A percentile compares a stretch with the other conserved stretches of the same genome.
phyloP scores from a whole-genome alignment of 2,888 invertebrate species.

The Tribolium freemani region DNA sequence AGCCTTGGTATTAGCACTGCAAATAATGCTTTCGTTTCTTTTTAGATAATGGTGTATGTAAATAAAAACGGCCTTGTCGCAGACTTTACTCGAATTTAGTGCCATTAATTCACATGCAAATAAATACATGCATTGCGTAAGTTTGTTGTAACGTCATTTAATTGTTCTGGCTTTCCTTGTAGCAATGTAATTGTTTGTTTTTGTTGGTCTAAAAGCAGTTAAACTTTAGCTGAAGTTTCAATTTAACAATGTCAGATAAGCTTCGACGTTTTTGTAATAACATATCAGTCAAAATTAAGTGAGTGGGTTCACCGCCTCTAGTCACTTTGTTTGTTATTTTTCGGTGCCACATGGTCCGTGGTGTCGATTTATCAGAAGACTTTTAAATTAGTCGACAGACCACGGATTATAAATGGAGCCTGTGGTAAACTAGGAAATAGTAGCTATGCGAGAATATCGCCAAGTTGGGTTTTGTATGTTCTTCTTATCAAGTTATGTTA shows the following conservation, averaged over 20 bases:
- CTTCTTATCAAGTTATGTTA: conserved; percentile 18
- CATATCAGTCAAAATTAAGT: conserved; percentile 25
- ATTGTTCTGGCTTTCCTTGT: conserved; percentile 3
- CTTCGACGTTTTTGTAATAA: conserved; percentile 25
- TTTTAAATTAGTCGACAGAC: background rate
- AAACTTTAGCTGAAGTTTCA: background rate
- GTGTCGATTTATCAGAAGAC: conserved; percentile 4
- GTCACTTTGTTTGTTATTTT: conserved; percentile 16
- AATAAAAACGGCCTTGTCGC: conserved; percentile 41
- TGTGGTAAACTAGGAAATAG: conserved; percentile 1
- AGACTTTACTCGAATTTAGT: conserved; percentile 31
- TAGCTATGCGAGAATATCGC: background rate
- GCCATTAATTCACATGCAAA: conserved; percentile 21
- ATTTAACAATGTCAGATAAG: conserved; percentile 19
- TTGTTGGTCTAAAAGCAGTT: background rate
- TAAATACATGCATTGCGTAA: conserved; percentile 16
- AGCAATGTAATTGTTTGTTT: background rate
- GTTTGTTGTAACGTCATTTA: conserved; percentile 3
- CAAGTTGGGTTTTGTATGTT: background rate
- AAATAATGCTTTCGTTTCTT: conserved; percentile 36
- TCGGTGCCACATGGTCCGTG: background rate
- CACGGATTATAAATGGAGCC: background rate
- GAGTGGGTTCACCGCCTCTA: conserved; percentile 16
- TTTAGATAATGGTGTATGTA: conserved; percentile 36
- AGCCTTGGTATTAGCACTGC: conserved; percentile 37